A percentile compares a stretch with the other conserved stretches of the same genome.
Conservation (phyloP, 2,888 invertebrate species). For the Timema cristinae region DNA sequence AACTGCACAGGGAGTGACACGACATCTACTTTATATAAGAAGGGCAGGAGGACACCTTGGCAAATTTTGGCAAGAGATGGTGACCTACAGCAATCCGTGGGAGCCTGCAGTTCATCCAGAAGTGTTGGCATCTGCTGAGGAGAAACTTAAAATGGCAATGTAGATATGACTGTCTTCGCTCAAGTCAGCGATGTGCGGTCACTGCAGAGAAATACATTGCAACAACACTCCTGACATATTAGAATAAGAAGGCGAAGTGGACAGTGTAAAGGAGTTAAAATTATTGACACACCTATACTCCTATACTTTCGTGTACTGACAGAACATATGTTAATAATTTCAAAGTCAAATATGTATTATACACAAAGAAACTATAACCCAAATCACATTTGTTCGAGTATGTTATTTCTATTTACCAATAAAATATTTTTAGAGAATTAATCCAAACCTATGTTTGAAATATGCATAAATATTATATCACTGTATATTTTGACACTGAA, state of each 20-base stretch:
- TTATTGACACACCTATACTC: too few relatives aligned
- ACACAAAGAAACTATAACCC: too few relatives aligned
- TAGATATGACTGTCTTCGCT: neutral
- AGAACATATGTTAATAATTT: too few relatives aligned
- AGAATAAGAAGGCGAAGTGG: neutral
- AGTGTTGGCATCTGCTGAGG: neutral
- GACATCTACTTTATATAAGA: neutral
- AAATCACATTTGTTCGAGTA: too few relatives aligned
- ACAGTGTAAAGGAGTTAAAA: too few relatives aligned
- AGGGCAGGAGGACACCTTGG: conserved; percentile 1
- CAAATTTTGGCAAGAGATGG: neutral
- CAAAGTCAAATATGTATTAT: too few relatives aligned
- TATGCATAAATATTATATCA: neutral
- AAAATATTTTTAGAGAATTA: too few relatives aligned
- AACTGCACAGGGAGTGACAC: neutral
- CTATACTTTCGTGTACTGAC: too few relatives aligned
- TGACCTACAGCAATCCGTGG: neutral
- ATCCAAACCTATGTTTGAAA: neutral
- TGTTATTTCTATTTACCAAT: too few relatives aligned
- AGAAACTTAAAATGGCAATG: conserved; percentile 5
- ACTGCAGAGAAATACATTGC: neutral
- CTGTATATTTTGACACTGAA: conserved; percentile 1
- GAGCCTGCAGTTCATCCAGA: conserved; percentile 2
- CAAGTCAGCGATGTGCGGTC: neutral
- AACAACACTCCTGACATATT: neutral